These are phyloP conservation scores for Apogon hyalosoma DNA, from an alignment of 2,797 vertebrate species.

Conservation along the genomic window DNA sequence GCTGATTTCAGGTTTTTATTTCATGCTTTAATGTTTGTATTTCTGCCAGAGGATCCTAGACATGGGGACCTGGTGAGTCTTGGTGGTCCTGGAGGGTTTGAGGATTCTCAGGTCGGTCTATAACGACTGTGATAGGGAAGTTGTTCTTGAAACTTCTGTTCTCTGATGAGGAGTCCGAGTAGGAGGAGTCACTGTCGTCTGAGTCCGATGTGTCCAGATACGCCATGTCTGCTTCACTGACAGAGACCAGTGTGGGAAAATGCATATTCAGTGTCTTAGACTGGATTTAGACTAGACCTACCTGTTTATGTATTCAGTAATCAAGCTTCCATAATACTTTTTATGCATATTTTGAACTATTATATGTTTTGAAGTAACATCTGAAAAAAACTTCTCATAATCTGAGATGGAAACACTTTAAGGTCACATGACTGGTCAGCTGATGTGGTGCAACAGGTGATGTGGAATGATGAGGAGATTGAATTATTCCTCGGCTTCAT, in stretches of 20 bases:
- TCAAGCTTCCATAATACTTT: background rate
- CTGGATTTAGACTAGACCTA: no score
- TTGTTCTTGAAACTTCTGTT: background rate
- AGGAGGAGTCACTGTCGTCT: conserved; percentile 16
- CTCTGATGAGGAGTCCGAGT: background rate
- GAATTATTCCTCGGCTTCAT: no score
- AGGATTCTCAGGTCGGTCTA: background rate
- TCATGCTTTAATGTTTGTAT: conserved; percentile 2
- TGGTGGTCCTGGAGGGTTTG: background rate
- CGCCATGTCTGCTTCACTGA: conserved; percentile 57
- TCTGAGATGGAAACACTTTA: no score
- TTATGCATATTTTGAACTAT: no score
- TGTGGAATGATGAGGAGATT: no score
- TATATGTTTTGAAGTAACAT: no score
- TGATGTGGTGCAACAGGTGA: no score
- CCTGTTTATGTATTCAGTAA: no score
- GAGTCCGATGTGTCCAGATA: conserved; percentile 9
- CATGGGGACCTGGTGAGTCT: background rate
- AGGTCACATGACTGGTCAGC: no score
- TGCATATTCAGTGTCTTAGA: no score
- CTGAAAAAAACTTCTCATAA: no score
- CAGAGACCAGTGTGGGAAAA: conserved; percentile 26
- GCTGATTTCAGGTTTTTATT: background rate
- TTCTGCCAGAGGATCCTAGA: background rate
- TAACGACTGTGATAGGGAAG: background rate